Conservation (phyloP, 2,797 vertebrate genomes). For the Chlorospingus flavigularis region DNA sequence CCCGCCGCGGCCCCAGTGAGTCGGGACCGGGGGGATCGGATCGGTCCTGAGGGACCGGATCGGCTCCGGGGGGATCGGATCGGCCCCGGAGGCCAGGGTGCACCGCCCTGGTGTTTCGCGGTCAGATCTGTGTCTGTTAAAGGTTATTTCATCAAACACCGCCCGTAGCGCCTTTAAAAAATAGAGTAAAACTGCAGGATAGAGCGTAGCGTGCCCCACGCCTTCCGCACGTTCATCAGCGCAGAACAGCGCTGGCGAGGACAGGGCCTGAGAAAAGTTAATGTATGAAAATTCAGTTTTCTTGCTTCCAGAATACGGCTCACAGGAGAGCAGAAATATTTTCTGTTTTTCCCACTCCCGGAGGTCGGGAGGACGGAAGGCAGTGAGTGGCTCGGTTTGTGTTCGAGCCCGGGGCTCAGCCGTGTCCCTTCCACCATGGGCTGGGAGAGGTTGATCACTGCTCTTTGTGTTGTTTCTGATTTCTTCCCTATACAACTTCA, state of each 20-base stretch:
- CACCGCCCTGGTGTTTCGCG: not conserved
- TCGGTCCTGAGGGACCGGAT: not conserved
- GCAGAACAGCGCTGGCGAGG: too few species aligned
- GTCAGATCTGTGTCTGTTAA: not conserved
- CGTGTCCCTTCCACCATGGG: fast-evolving
- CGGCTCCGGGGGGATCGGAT: not conserved
- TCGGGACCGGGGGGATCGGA: not conserved
- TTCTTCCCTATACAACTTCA: not conserved
- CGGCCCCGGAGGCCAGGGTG: not conserved
- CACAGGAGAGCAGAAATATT: not conserved
- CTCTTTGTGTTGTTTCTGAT: fast-evolving
- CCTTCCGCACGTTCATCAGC: not conserved
- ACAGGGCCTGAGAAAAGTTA: not conserved
- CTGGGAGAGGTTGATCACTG: fast-evolving
- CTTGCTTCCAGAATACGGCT: not conserved
- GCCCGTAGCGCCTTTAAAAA: fast-evolving
- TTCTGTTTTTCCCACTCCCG: not conserved
- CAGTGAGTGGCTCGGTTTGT: fast-evolving
- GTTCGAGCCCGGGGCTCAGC: not conserved
- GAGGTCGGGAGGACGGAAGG: not conserved
- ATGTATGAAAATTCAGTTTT: not conserved
- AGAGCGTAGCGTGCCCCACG: fast-evolving
- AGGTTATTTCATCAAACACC: not conserved
- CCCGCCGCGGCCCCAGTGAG: not conserved
- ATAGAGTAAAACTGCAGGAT: not conserved